Evolutionary conservation across 23 tunicate species (phyloP), one percentile per base, ranked within the genome.

Genomic region (Trididemnum nubilum): DNA sequence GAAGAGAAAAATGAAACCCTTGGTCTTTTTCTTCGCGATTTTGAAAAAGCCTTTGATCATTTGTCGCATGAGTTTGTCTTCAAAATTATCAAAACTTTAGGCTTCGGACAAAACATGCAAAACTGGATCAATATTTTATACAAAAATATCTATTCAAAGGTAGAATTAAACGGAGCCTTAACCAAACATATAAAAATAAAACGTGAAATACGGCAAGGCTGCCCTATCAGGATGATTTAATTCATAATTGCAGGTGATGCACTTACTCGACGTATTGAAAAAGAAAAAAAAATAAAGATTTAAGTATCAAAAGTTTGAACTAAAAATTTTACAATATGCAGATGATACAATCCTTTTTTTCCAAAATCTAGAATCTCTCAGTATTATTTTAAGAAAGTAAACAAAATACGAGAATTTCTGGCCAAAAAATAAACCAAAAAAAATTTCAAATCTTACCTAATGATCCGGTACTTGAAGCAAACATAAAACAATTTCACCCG

Each of bases 161-260:
- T 77, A 3, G 81, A 77, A 32, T 51, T 77, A 2, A 77, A 77
- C 22, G 81, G 65, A 25, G 25, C 4, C 2, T 35, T 54, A 51
- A 50, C 81, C 22, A 25, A 26, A 21, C 2, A 2, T 19, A 50
- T 50, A 1, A 4, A 77, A 50, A 50, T 49, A 52, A 77, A 77
- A 19, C 12, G 85, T 52, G 85, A 78, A 2, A 38, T 82, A 23
- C 15, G 85, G 5, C 85, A 82, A 38, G 85, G 85, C 26, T 82
- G 85, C 24, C 85, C 78, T 22, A 2, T 82, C 34, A 82, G 78
- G 65, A 82, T 82, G 85, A n/a, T 69, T 2, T 73, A 69, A 1
- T 82, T 66, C 39, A 36, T 50, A 3, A 1, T 49, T 3, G 57
- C 30, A 1, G 64, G 78, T 7, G 78, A 82, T 33, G 36, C 65